Evolutionary conservation across 2,113 vertebrate genomes (phyloP), one percentile per base, ranked within the genome.

Genomic region (Alexandromys fortis): DNA sequence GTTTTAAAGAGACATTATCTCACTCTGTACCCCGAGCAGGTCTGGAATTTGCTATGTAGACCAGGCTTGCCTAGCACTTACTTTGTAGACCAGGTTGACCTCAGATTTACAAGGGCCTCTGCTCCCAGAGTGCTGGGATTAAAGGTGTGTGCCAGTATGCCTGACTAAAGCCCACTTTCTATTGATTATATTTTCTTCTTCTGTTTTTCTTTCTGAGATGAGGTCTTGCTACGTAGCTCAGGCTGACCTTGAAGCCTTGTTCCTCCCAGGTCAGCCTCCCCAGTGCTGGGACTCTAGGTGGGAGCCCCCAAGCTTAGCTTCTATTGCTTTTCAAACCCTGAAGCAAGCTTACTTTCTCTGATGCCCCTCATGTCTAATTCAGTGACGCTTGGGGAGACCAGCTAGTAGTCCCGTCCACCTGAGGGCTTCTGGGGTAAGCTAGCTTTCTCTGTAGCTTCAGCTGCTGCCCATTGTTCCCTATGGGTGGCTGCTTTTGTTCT

Each of bases 341-440:
- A 58, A 26, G n/a, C 55, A 28, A 26, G 13, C n/a, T 42, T 28
- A 61, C 13, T 42, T 61, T n/a, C n/a, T 2, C n/a, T 1, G 4
- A 16, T 7, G 38, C 24, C 45, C 42, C 73, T 42, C 47, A 42
- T 63, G 81, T 28, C 55, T 63, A 42, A 17, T 42, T 17, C n/a
- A 63, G 81, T 83, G n/a, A n/a, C 22, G 13, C 4, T 1, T 38
- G 55, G 49, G 35, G 55, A 82, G 21, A 1, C 52, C 52, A 58
- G 49, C 5, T 21, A 35, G 49, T 3, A 58, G 10, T 3, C 0
- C 10, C 55, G 5, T 26, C 81, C 8, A 63, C n/a, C n/a, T 9
- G 55, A 42, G 81, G 42, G 55, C 33, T 55, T 22, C 55, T 42
- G 7, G 38, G 73, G 22, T 21, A 58, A 58, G 19, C 58, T 26